Conservation (phyloP, 2,113 vertebrate species). For the Engraulis encrasicolus region DNA sequence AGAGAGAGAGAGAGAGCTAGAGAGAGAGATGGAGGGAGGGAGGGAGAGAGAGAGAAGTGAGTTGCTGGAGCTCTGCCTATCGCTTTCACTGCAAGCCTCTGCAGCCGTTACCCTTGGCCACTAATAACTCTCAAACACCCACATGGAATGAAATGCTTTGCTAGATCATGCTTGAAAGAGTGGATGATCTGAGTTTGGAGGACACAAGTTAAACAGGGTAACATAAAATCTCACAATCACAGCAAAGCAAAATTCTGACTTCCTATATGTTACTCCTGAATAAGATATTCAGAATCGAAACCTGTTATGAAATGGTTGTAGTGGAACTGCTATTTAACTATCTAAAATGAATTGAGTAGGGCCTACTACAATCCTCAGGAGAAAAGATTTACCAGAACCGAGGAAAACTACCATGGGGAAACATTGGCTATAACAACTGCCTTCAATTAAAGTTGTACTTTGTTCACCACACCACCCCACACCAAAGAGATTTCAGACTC, state of each 20-base stretch:
- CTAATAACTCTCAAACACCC: not conserved
- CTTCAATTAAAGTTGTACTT: slow-evolving; percentile 13
- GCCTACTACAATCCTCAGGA: not conserved
- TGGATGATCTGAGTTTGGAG: not conserved
- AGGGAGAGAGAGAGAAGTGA: not conserved
- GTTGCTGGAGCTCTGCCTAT: not conserved
- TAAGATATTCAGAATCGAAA: not conserved
- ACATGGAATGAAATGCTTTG: not conserved
- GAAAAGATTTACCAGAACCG: not conserved
- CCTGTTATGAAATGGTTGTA: too few species aligned
- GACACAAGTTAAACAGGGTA: not conserved
- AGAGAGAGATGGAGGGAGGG: not conserved
- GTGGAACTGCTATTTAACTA: too few species aligned
- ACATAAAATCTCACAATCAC: not conserved
- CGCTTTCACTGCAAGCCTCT: not conserved
- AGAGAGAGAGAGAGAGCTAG: not conserved
- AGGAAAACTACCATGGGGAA: not conserved
- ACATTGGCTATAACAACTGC: not conserved
- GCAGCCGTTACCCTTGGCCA: not conserved
- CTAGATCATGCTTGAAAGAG: not conserved
- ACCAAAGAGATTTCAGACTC: not conserved
- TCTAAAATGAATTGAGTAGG: not conserved
- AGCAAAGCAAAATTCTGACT: not conserved
- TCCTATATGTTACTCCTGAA: not conserved
- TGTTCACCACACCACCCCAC: not conserved